Conservation (phyloP, 2,888 invertebrate genomes). For the Nowickia ferox region DNA sequence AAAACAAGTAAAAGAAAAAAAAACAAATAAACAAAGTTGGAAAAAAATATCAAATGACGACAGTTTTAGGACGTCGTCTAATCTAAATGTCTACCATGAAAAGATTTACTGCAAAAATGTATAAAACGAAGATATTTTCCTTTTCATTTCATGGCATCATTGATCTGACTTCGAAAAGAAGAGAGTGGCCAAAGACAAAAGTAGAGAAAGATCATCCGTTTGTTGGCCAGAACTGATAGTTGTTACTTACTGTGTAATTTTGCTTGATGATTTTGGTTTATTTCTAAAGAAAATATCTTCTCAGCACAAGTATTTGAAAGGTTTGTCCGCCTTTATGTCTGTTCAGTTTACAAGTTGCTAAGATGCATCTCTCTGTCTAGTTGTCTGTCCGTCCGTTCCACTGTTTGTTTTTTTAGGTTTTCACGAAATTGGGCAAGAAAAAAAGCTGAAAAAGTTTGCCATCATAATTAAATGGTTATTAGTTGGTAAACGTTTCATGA, state of each 20-base stretch:
- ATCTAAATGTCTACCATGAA: constrained; percentile 71
- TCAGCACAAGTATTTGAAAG: constrained; percentile 44
- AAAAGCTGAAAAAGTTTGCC: constrained; percentile 44
- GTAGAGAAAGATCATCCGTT: constrained; percentile 47
- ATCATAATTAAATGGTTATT: constrained; percentile 70
- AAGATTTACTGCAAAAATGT: constrained; percentile 66
- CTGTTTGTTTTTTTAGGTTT: constrained; percentile 54
- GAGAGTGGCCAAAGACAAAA: constrained; percentile 3
- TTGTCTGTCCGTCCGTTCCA: constrained; percentile 6
- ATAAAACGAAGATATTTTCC: constrained; percentile 26
- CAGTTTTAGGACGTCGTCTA: constrained; percentile 74
- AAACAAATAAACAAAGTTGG: constrained; percentile 45
- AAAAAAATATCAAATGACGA: constrained; percentile 74
- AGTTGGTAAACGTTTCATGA: constrained; percentile 57
- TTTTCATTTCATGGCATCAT: constrained; percentile 40
- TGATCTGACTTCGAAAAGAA: constrained; percentile 46
- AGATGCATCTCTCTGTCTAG: constrained; percentile 31
- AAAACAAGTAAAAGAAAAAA: constrained; percentile 22
- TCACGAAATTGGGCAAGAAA: constrained; percentile 14
- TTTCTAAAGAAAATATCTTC: constrained; percentile 17
- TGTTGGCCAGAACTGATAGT: constrained; percentile 56
- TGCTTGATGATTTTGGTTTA: constrained; percentile 45
- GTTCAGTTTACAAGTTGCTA: constrained; percentile 47
- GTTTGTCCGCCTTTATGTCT: constrained; percentile 70
- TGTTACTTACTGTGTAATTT: constrained; percentile 50